phyloP scores from a whole-genome alignment of 2,797 vertebrate genomes.

The Tenualosa ilisha region DNA sequence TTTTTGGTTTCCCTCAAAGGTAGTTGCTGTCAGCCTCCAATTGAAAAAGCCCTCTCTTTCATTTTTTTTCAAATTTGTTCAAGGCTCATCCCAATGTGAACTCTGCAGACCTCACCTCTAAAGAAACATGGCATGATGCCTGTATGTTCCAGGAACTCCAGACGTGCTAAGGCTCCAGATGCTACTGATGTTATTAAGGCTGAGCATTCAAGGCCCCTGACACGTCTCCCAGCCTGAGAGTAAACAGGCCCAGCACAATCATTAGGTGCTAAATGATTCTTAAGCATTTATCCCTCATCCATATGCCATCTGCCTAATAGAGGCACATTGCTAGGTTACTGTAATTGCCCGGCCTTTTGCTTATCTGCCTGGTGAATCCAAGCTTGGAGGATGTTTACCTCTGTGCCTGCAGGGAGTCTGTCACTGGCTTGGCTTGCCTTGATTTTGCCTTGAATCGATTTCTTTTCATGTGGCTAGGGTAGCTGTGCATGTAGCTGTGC shows the following conservation, averaged over 20 bases:
- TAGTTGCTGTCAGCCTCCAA: neutral
- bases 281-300: conserved; percentile 28
- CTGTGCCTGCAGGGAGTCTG: neutral
- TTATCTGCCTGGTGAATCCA: neutral
- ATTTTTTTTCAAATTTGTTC: neutral
- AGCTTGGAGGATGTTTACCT: neutral
- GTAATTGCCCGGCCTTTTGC: conserved; percentile 28
- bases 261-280: conserved; percentile 6
- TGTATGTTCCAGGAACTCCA: neutral
- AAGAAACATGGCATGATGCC: neutral
- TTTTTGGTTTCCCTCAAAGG: neutral
- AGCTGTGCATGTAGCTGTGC: neutral
- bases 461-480: neutral
- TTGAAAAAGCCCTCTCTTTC: neutral
- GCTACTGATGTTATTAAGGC: neutral
- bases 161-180: neutral
- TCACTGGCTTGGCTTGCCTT: neutral
- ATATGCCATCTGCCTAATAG: conserved; percentile 35
- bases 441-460: neutral
- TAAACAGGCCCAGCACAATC: conserved; percentile 19
- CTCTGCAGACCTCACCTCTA: no score
- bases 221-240: neutral
- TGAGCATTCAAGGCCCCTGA: neutral
- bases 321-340: conserved; percentile 46
- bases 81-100: neutral